Evolutionary conservation across 2,797 vertebrate genomes (phyloP).

Genomic region (Siniperca obscura): DNA sequence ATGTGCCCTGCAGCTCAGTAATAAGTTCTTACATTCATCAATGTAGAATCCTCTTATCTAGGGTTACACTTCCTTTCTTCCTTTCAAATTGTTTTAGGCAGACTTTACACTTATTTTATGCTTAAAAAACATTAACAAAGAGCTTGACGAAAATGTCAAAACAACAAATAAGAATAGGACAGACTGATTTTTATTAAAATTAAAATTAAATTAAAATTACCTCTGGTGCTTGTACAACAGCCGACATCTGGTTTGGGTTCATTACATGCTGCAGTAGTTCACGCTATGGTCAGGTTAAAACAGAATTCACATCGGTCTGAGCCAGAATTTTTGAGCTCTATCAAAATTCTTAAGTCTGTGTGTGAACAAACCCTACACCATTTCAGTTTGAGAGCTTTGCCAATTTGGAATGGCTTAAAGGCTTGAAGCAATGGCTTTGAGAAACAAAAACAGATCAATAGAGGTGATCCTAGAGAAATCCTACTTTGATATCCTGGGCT

Average conservation of each 20-base stretch:
- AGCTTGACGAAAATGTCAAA: background rate
- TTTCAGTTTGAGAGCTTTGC: conserved; percentile 53
- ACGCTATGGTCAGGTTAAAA: conserved; percentile 17
- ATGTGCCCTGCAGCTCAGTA: conserved; percentile 25
- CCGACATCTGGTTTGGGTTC: conserved; percentile 30
- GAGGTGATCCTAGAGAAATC: conserved; percentile 66
- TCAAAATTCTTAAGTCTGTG: conserved; percentile 12
- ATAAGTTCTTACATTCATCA: conserved; percentile 37
- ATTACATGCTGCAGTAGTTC: conserved; percentile 11
- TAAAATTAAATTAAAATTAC: too few relatives aligned
- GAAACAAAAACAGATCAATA: conserved; percentile 81
- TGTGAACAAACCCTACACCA: conserved; percentile 17
- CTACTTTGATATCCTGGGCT: conserved; percentile 69
- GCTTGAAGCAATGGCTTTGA: conserved; percentile 62
- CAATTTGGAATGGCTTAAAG: conserved; percentile 67
- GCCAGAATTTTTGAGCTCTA: conserved; percentile 29
- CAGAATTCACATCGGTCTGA: background rate
- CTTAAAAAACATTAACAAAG: background rate
- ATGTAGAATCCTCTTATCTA: conserved; percentile 19
- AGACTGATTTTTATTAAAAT: too few relatives aligned
- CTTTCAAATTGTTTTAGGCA: conserved; percentile 11
- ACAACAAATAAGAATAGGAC: background rate
- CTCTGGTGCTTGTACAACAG: conserved; percentile 12
- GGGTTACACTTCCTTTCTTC: conserved; percentile 10
- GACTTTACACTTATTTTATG: background rate